Evolutionary conservation across 2,797 vertebrate genomes (phyloP).

Genomic region (Hapalemur alaotrensis): DNA sequence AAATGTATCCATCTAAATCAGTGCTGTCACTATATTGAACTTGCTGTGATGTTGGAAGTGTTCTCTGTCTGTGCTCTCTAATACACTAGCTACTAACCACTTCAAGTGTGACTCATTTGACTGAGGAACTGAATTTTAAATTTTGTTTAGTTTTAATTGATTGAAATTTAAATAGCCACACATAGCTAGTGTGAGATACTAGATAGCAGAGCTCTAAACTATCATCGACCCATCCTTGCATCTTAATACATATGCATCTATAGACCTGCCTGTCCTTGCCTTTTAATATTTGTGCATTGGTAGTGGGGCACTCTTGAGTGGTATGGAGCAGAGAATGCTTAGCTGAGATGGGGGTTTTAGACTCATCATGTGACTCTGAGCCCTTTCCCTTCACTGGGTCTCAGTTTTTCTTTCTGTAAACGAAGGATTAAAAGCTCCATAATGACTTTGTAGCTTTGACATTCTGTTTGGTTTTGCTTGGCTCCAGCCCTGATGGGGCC

Average conservation of each 20-base stretch:
- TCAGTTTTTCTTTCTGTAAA: not conserved
- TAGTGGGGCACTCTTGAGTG: not conserved
- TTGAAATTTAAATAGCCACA: conserved; percentile 1
- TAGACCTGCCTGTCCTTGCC: too few species aligned
- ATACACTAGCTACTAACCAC: not conserved
- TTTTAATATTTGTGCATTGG: too few species aligned
- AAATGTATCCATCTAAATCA: not conserved
- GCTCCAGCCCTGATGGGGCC: not conserved
- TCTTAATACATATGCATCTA: not conserved
- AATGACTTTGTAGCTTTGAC: not conserved
- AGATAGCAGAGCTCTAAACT: not conserved
- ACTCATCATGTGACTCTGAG: not conserved
- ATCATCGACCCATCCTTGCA: not conserved
- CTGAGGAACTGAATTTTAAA: not conserved
- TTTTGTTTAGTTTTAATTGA: conserved; percentile 2
- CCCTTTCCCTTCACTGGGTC: not conserved
- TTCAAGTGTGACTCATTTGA: not conserved
- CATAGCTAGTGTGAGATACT: not conserved
- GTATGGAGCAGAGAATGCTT: not conserved
- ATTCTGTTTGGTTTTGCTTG: not conserved
- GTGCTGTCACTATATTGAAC: not conserved
- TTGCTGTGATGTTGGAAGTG: not conserved
- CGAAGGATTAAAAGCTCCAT: not conserved
- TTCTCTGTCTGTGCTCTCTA: not conserved
- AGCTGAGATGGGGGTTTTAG: not conserved